These are phyloP conservation scores for Microcebus ravelobensis DNA, from an alignment of 2,113 vertebrate genomes.

Conservation along the genomic window DNA sequence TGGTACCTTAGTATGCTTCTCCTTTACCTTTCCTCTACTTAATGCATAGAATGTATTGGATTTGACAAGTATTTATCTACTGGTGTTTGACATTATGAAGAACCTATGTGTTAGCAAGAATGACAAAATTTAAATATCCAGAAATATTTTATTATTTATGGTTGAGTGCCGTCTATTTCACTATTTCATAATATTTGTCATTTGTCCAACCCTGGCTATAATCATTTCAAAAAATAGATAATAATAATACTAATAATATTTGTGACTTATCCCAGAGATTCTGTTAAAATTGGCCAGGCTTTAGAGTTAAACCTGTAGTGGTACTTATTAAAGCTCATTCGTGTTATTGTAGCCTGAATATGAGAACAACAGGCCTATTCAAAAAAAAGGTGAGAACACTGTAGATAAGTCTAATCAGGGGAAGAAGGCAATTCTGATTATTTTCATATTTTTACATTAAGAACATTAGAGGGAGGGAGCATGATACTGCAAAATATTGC, in stretches of 20 bases:
- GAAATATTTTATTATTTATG: neutral
- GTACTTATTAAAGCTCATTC: neutral
- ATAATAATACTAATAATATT: neutral
- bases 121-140: neutral
- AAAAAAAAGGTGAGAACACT: neutral
- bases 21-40: neutral
- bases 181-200: neutral
- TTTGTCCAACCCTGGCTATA: neutral
- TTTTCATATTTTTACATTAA: neutral
- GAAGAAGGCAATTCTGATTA: neutral
- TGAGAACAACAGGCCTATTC: neutral
- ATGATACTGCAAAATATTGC: neutral
- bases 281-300: neutral
- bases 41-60: neutral
- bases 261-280: neutral
- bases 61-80: neutral
- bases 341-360: neutral
- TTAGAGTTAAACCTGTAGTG: neutral
- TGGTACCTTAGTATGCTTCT: neutral
- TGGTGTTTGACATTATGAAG: neutral
- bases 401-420: neutral
- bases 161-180: neutral
- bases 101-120: neutral
- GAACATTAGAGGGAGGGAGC: neutral
- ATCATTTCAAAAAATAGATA: neutral